Conservation (phyloP, 2,888 invertebrate genomes). For the Plagodis dolabraria region DNA sequence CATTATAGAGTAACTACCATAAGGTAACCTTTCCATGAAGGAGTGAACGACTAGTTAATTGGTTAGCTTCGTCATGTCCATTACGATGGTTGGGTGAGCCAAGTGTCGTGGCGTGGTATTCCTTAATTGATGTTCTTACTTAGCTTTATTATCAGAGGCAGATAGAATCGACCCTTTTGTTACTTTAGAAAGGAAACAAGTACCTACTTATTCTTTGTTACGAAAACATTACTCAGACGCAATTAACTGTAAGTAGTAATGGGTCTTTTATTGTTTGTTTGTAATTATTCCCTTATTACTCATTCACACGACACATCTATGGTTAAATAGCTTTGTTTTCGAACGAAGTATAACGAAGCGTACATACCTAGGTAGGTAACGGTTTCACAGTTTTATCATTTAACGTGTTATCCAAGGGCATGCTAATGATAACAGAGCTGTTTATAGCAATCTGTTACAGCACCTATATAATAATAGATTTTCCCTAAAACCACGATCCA, state of each 20-base stretch:
- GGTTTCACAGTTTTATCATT: conserved; percentile 17
- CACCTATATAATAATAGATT: conserved; percentile 31
- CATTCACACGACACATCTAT: conserved; percentile 3
- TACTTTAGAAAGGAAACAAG: conserved; percentile 20
- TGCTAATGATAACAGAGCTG: conserved; percentile 26
- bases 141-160: conserved; percentile 54
- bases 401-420: conserved; percentile 27
- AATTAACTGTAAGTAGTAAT: conserved; percentile 11
- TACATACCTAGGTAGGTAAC: not conserved
- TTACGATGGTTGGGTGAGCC: conserved; percentile 63
- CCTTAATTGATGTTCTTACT: conserved; percentile 67
- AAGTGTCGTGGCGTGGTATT: conserved; percentile 71
- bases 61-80: conserved; percentile 65
- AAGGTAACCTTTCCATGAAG: conserved; percentile 40
- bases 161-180: conserved; percentile 34
- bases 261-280: conserved; percentile 9
- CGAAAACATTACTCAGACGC: conserved; percentile 17
- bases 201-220: conserved; percentile 11
- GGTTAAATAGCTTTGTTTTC: conserved; percentile 10
- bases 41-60: conserved; percentile 64
- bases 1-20: conserved; percentile 39
- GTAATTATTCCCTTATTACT: conserved; percentile 6
- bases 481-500: conserved; percentile 37
- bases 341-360: conserved; percentile 16
- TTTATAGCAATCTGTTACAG: conserved; percentile 29